phyloP scores from a whole-genome alignment of 2,888 invertebrate species.

The Norana najaformis region DNA sequence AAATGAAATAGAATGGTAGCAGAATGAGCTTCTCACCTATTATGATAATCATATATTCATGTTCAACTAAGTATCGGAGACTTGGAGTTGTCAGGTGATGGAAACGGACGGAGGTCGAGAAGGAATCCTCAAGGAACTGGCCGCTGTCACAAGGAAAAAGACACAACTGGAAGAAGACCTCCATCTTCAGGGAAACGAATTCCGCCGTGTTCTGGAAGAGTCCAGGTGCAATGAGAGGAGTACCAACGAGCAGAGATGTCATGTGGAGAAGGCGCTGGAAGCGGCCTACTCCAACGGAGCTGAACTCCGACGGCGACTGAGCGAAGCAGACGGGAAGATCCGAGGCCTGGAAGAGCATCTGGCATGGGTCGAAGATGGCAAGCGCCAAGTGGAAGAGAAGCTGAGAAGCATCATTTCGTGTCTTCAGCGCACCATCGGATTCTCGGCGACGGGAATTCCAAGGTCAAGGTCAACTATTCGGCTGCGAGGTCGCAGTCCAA shows the following conservation, averaged over 20 bases:
- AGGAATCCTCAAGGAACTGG: conserved; percentile 73
- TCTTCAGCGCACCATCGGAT: conserved; percentile 82
- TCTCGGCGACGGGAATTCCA: conserved; percentile 61
- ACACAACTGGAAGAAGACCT: conserved; percentile 73
- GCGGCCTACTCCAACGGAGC: conserved; percentile 85
- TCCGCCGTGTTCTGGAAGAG: conserved; percentile 84
- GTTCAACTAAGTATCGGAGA: no score
- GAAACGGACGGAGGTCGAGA: conserved; percentile 82
- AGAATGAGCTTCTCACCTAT: no score
- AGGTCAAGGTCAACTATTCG: conserved; percentile 48
- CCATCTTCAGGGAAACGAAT: conserved; percentile 80
- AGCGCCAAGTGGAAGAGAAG: conserved; percentile 83
- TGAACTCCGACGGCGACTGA: conserved; percentile 47
- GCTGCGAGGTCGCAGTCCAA: conserved; percentile 44
- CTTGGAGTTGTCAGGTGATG: conserved; percentile 67
- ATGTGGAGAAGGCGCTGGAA: conserved; percentile 81
- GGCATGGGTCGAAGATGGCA: conserved; percentile 67
- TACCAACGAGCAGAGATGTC: conserved; percentile 82
- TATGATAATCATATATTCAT: no score
- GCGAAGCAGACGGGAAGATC: conserved; percentile 76
- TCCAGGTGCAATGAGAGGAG: conserved; percentile 82
- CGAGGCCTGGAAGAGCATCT: conserved; percentile 85
- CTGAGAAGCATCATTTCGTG: conserved; percentile 83
- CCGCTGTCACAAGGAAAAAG: conserved; percentile 74
- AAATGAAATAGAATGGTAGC: no score